phyloP scores from a whole-genome alignment of 2,888 invertebrate species.

The Drosophila pseudotalamancana region DNA sequence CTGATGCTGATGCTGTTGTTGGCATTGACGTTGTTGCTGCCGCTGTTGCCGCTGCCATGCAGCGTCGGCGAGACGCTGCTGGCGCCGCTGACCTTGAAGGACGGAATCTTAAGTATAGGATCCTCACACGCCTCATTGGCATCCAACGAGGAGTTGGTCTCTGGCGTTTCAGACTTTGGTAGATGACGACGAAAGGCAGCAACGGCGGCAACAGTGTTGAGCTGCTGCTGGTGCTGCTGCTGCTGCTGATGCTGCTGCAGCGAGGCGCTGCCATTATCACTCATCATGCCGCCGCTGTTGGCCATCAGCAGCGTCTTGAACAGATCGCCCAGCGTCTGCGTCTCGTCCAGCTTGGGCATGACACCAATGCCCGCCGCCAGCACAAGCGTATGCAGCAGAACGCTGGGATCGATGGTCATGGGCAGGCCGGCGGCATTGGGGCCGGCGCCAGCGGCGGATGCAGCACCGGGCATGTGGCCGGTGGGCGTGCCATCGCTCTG shows the following conservation, averaged over 20 bases:
- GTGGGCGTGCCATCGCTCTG: constrained; percentile 34
- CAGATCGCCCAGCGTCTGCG: constrained; percentile 80
- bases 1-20: constrained; percentile 80
- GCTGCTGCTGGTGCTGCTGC: constrained; percentile 76
- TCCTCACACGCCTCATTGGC: constrained; percentile 86
- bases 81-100: constrained; percentile 89
- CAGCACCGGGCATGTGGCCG: constrained; percentile 8
- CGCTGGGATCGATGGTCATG: constrained; percentile 76
- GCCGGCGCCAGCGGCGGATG: constrained; percentile 37
- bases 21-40: constrained; percentile 83
- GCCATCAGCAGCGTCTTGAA: constrained; percentile 80
- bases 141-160: constrained; percentile 84
- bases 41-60: constrained; percentile 49
- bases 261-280: constrained; percentile 67
- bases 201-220: constrained; percentile 29
- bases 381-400: constrained; percentile 81
- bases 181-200: constrained; percentile 77
- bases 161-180: constrained; percentile 85
- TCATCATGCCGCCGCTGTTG: constrained; percentile 60
- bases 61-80: constrained; percentile 76
- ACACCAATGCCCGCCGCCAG: constrained; percentile 76
- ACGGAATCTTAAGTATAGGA: constrained; percentile 95
- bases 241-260: constrained; percentile 78
- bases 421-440: constrained; percentile 50
- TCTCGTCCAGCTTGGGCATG: constrained; percentile 76